phyloP scores from a whole-genome alignment of 2,797 vertebrate genomes.

The Carcharodon carcharias region DNA sequence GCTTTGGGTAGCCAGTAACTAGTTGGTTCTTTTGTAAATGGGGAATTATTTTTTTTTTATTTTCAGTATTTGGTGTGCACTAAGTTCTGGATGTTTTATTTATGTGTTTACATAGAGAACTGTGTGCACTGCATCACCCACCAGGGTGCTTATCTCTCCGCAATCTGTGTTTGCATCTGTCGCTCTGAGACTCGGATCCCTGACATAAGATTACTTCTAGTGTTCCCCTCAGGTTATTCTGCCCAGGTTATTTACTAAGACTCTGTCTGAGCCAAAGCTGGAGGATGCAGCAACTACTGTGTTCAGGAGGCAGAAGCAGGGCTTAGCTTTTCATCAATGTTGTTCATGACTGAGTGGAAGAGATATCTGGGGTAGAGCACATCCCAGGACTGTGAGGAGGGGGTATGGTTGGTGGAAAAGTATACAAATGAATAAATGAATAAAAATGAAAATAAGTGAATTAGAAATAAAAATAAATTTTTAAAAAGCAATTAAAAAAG shows the following conservation, averaged over 20 bases:
- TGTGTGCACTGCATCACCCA: not conserved
- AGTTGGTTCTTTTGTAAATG: not conserved
- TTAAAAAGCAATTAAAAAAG: too few species aligned
- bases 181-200: not conserved
- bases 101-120: not conserved
- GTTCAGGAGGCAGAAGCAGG: not conserved
- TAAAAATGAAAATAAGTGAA: too few species aligned
- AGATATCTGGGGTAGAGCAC: not conserved
- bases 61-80: not conserved
- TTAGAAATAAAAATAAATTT: too few species aligned
- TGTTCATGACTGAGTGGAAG: too few species aligned
- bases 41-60: not conserved
- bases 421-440: too few species aligned
- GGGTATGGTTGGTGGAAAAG: too few species aligned
- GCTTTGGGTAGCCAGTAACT: not conserved
- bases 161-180: not conserved
- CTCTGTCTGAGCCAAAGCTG: not conserved
- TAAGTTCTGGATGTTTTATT: not conserved
- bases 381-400: not conserved
- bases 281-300: not conserved
- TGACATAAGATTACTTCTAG: not conserved
- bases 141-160: not conserved
- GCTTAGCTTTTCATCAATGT: not conserved
- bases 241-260: not conserved
- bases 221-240: not conserved